phyloP scores from a whole-genome alignment of 2,797 vertebrate species.

The Darevskia nairensis region DNA sequence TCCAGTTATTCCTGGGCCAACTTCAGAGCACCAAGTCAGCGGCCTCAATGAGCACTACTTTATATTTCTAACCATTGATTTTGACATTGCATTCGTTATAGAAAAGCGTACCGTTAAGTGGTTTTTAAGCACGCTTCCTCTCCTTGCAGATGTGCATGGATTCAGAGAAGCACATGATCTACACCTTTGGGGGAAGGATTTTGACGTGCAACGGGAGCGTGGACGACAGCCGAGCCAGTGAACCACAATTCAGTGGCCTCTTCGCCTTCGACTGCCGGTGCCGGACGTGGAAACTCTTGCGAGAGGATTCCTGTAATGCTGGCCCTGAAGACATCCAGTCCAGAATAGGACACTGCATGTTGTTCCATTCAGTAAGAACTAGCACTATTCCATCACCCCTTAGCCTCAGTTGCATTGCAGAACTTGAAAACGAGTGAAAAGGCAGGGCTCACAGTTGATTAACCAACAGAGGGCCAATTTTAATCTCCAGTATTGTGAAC shows the following conservation, averaged over 20 bases:
- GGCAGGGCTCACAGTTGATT: not conserved
- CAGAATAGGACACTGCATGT: slow-evolving; percentile 98
- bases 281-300: slow-evolving; percentile 91
- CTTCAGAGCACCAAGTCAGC: not conserved
- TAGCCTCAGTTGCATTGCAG: not conserved
- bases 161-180: slow-evolving; percentile 99
- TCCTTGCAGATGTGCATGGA: slow-evolving; percentile 97
- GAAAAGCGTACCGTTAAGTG: not conserved
- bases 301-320: slow-evolving; percentile 97
- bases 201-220: slow-evolving; percentile 96
- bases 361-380: slow-evolving; percentile 90
- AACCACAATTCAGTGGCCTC: slow-evolving; percentile 97
- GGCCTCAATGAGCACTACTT: not conserved
- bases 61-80: not conserved
- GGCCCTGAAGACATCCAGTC: slow-evolving; percentile 98
- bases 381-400: not conserved
- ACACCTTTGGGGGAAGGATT: slow-evolving; percentile 96
- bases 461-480: not conserved
- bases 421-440: not conserved
- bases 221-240: slow-evolving; percentile 94
- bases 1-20: not conserved
- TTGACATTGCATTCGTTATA: not conserved
- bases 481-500: not conserved
- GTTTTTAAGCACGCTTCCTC: not conserved
- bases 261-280: slow-evolving; percentile 94